Base-by-base conservation (phyloP, 2,888 invertebrate genomes). In the Plemyria rubiginata region DNA sequence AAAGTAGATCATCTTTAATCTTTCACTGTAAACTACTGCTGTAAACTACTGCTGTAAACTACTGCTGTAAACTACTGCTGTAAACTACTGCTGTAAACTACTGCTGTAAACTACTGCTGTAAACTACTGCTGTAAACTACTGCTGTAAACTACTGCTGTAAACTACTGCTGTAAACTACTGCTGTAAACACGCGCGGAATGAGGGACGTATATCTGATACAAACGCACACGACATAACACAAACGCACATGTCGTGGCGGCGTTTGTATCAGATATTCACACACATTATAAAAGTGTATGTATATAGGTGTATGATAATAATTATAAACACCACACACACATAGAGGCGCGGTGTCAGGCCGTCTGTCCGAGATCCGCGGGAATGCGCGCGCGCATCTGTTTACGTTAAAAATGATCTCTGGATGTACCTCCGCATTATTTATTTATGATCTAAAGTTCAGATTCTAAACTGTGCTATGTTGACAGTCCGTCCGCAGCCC, bases 1-100 rank as follows among this genome's bases (percentile, higher is more conserved):
- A 50, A 50, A 50, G 15, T 50, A 50, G 41, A 22, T 53, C 53
- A 28, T 53, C 28, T 53, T 41, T 41, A 41, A 41, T 41, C 41
- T 41, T 41, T 6, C 9, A 28, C 7, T 53, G 28, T 53, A 53
- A 53, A 41, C 41, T 11, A 32, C 32, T 8, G 32, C 32, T 32
- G 7, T 6, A 6, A 8, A 6, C 8, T 16, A 16, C 38, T 7
- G 3, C 15, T n/a, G 16, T 38, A 15, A n/a, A n/a, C n/a, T n/a
- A n/a, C n/a, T n/a, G n/a, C n/a, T n/a, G n/a, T n/a, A n/a, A 15
- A 15, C 15, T n/a, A n/a, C 32, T 8, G 32, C 32, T 32, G 7
- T 6, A 6, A 8, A 6, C 8, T 16, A 16, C 38, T 7, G 3
- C 15, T n/a, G 16, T 38, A 15, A n/a, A n/a, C n/a, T n/a, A n/a